Evolutionary conservation across 2,888 invertebrate genomes (phyloP).

Genomic region (Tenthredo notha): DNA sequence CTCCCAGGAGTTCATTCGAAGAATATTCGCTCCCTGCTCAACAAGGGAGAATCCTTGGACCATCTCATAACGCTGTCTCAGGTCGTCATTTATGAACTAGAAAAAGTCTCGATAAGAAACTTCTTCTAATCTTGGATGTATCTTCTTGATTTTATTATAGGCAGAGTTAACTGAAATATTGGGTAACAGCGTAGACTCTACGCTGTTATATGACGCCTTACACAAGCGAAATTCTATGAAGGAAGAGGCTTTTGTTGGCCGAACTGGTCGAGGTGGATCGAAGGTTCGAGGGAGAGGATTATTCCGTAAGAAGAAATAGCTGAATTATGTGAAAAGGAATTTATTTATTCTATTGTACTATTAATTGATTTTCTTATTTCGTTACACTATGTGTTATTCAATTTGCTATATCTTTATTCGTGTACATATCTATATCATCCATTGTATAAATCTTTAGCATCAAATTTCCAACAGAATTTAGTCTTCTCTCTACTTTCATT

Average conservation of each 20-base stretch:
- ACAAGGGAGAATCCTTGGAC: conserved; percentile 86
- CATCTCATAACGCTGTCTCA: conserved; percentile 82
- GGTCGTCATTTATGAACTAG: conserved; percentile 74
- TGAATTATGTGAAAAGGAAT: background rate
- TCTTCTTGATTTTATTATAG: conserved; percentile 74
- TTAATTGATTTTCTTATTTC: background rate
- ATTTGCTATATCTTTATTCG: background rate
- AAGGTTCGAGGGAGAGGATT: conserved; percentile 71
- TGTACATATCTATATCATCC: conserved; percentile 19
- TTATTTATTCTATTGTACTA: background rate
- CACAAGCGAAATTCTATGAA: conserved; percentile 84
- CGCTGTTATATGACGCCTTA: conserved; percentile 85
- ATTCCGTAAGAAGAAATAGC: conserved; percentile 61
- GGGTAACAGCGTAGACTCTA: conserved; percentile 86
- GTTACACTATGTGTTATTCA: background rate
- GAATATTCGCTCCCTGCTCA: conserved; percentile 89
- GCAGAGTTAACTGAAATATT: conserved; percentile 86
- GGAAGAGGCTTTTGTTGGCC: conserved; percentile 71
- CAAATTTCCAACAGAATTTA: background rate
- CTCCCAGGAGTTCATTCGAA: conserved; percentile 94
- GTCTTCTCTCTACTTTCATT: background rate
- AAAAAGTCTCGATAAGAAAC: background rate
- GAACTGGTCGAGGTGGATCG: conserved; percentile 60
- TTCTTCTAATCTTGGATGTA: background rate
- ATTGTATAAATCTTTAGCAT: conserved; percentile 20